Evolutionary conservation across 37 sponge, comb jelly and placozoan species (phyloP), one percentile per base, ranked within the genome.

Genomic region (Aphrocallistes beatrix): DNA sequence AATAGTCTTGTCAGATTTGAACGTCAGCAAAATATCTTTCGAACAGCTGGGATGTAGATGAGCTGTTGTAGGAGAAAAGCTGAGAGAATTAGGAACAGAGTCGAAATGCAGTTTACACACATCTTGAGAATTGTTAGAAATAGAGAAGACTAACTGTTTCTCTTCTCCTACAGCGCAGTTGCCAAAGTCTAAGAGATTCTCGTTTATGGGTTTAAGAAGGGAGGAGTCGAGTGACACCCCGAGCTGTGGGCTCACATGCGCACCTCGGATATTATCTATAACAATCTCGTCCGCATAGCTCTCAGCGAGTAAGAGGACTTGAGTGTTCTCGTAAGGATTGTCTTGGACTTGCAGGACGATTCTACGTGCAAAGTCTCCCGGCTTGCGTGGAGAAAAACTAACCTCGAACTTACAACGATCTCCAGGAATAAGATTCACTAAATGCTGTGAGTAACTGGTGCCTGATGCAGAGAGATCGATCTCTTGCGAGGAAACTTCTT

Each of bases 291-390:
- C 94, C 51, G 90, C 85, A 42, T 92, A 97, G 23, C 95, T 94
- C 84, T 94, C 98, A 50, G 95, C 98, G 10, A 97, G 85, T 82
- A 97, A 82, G 50, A 84, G 51, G 17, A 97, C 81, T 6, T 86
- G 39, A 0, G 86, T 89, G 82, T 90, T 90, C 88, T 97, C 98
- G 90, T 95, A 97, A 82, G 91, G 92, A 83, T 93, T 95, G 83
- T 93, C 92, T 51, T 83, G 32, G 37, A 96, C 82, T 32, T 51
- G 60, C 69, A 96, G 60, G 9, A 51, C 8, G 25, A 60, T 60
- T 6, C 75, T 60, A 28, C n/a, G 34, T 6, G 32, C 25, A 60
- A 30, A 51, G 21, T 81, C 81, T 38, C 40, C 40, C 9, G 40
- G 83, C 30, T 39, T 82, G 8, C 40, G 37, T n/a, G 83, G 83